Evolutionary conservation across 2,113 vertebrate genomes (phyloP).

Genomic region (Apus apus): DNA sequence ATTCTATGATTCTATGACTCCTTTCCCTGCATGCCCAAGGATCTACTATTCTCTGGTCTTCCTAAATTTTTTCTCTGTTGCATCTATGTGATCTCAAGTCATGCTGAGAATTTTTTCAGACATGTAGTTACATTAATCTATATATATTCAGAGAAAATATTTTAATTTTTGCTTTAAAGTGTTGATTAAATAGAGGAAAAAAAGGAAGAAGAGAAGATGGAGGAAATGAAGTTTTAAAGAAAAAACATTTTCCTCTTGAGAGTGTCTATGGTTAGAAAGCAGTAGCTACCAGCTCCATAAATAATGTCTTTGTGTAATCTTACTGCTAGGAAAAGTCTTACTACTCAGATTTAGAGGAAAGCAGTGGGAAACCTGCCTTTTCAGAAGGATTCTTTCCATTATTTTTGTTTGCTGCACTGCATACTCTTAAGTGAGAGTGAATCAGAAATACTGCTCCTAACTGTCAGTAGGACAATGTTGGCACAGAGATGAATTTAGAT

Average conservation of each 20-base stretch:
- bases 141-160: background rate
- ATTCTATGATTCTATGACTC: background rate
- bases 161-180: background rate
- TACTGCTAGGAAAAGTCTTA: background rate
- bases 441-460: background rate
- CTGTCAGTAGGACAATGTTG: background rate
- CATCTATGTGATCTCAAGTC: background rate
- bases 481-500: background rate
- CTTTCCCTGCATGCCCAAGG: background rate
- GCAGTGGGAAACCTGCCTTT: background rate
- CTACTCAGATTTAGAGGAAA: background rate
- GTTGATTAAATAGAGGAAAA: background rate
- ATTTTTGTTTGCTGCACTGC: background rate
- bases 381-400: background rate
- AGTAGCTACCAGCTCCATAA: background rate
- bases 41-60: background rate
- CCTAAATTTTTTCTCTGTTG: background rate
- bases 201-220: background rate
- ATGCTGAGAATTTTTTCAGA: background rate
- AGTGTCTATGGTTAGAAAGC: background rate
- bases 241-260: slow-evolving; percentile 5
- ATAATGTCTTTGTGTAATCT: slow-evolving; percentile 9
- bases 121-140: background rate
- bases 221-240: background rate
- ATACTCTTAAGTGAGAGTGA: background rate